A percentile compares a stretch with the other conserved stretches of the same genome.
Evolutionary conservation across 2,888 invertebrate genomes (phyloP).

Genomic region (Archaeoteleia sp.): DNA sequence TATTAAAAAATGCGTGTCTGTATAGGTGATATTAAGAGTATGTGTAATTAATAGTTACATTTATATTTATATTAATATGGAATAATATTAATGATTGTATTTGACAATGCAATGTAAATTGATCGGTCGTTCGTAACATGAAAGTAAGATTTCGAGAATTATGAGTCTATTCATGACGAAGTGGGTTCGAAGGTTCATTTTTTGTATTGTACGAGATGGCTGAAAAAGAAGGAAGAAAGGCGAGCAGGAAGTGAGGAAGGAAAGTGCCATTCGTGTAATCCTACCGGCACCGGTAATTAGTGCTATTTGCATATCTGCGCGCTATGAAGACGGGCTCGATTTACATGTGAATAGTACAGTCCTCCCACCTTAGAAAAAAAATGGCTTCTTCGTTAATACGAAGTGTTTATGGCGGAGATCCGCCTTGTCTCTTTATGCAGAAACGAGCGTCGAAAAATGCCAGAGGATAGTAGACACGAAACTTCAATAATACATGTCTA

Average conservation of each 20-base stretch:
- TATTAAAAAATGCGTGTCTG: no score
- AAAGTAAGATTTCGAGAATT: no score
- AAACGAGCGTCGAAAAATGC: constrained; percentile 37
- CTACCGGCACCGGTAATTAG: constrained; percentile 70
- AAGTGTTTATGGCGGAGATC: constrained; percentile 64
- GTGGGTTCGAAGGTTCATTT: no score
- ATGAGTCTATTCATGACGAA: no score
- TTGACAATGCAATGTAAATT: no score
- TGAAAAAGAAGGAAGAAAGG: constrained; percentile 25
- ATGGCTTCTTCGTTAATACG: constrained; percentile 65
- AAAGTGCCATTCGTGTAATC: constrained; percentile 64
- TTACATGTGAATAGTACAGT: constrained; percentile 70
- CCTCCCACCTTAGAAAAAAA: constrained; percentile 58
- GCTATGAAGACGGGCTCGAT: constrained; percentile 58
- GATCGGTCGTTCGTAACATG: no score
- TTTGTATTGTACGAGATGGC: no score
- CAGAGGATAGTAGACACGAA: constrained; percentile 23
- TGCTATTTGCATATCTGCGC: constrained; percentile 71
- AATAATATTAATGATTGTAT: no score
- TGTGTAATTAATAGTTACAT: no score
- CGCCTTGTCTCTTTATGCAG: constrained; percentile 39
- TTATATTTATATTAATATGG: no score
- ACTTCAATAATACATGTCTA: constrained; percentile 34
- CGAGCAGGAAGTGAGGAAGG: constrained; percentile 45
- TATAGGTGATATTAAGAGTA: no score